Evolutionary conservation across 2,888 invertebrate genomes (phyloP).

Genomic region (Lepidocyrtoides sp.): DNA sequence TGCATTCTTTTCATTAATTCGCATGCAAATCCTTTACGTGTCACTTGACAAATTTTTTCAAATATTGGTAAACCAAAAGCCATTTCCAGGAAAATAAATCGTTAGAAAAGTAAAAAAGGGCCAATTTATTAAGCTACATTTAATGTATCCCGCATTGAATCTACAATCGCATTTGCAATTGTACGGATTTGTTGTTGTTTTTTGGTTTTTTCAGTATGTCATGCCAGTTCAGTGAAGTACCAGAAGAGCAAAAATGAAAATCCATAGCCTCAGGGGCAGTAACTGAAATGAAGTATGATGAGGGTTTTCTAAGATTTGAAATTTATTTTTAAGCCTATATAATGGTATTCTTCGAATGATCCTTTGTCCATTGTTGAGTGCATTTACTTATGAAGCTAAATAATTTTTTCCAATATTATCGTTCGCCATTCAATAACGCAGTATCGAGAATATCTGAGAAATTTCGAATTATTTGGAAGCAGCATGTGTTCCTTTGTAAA

Average conservation of each 20-base stretch:
- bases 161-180: not conserved
- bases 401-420: no score
- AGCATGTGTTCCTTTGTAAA: no score
- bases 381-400: no score
- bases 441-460: no score
- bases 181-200: no score
- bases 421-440: no score
- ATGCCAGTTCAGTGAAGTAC: not conserved
- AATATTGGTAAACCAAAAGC: constrained; percentile 3
- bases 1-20: constrained; percentile 4
- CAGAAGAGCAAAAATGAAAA: not conserved
- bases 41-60: constrained; percentile 39
- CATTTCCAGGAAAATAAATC: constrained; percentile 10
- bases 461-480: no score
- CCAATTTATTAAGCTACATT: no score
- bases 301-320: not conserved
- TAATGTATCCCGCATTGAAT: no score
- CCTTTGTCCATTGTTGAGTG: no score
- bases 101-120: not conserved
- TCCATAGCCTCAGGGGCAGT: not conserved
- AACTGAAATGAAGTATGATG: not conserved
- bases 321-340: no score
- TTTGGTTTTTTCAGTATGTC: not conserved
- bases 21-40: constrained; percentile 27
- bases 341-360: no score